Evolutionary conservation across 2,888 invertebrate species (phyloP), one percentile per base, ranked within the genome.

Genomic region (Heliconius charithonia): DNA sequence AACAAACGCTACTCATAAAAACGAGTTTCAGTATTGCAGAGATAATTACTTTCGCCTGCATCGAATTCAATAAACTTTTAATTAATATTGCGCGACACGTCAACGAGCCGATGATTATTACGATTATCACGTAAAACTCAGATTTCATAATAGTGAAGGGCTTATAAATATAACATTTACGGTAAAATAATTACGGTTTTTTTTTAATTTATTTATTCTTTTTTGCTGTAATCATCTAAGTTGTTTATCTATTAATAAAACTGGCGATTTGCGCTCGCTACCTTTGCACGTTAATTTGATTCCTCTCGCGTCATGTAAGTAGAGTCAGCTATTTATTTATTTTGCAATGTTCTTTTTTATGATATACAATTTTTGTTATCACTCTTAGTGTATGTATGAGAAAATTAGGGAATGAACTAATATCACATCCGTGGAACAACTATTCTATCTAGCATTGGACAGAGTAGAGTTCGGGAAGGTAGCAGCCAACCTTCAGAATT

Each of bases 1-100:
- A 76, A 80, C 76, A 76, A 70, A 78, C 73, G 67, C 77, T 78
- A 76, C 32, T 84, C 83, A 85, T 85, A 85, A 89, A 85, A 85
- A 84, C 86, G 86, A 84, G 84, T 79, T 83, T 83, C 83, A 84
- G 87, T 87, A 87, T 89, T 89, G 87, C 84, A 79, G 83, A 83
- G 85, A 85, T 89, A 89, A 90, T 90, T 87, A 89, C 88, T 86
- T 85, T 85, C 81, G 83, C 87, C 89, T 87, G 89, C 89, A 90
- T 89, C 87, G 86, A 86, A 87, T 85, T 85, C 87, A 88, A 87
- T 89, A 87, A 88, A 87, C 85, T 83, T 85, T 88, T 89, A 89
- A 91, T 91, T 90, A 89, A 89, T 88, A 88, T 87, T 85, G 75
- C 78, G 71, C 76, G 78, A 78, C 79, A 80, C 75, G 71, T 75